Conservation (phyloP, 1,140 invertebrate species). For the Calosoma granatense region DNA sequence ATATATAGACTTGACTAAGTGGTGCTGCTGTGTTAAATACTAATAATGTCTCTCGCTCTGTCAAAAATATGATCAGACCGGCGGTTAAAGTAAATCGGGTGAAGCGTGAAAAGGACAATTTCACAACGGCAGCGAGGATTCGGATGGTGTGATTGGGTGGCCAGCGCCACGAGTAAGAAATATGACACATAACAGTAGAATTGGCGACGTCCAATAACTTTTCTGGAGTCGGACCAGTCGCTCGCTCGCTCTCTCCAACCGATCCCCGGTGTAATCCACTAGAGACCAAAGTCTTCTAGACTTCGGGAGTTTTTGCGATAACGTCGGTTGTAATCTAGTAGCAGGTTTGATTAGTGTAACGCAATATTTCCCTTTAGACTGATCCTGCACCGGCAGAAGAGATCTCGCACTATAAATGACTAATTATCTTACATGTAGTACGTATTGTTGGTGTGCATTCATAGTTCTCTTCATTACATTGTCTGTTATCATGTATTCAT, state of each 20-base stretch:
- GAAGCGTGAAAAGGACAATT: neutral
- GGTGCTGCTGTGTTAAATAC: no score
- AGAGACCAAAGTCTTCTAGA: conserved; percentile 23
- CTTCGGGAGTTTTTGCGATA: conserved; percentile 26
- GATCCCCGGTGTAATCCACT: conserved; percentile 25
- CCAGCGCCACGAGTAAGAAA: conserved; percentile 13
- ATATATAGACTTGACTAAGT: no score
- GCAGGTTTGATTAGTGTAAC: conserved; percentile 22
- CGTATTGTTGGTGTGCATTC: no score
- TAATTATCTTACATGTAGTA: no score
- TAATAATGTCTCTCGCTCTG: no score
- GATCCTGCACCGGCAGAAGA: no score
- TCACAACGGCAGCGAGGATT: conserved; percentile 14
- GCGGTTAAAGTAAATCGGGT: no score
- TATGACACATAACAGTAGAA: conserved; percentile 24
- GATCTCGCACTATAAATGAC: no score
- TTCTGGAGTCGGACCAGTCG: conserved; percentile 18
- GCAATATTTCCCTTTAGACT: neutral
- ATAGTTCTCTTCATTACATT: no score
- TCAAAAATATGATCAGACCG: no score
- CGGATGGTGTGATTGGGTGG: neutral
- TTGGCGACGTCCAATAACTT: conserved; percentile 25
- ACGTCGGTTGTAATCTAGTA: conserved; percentile 28
- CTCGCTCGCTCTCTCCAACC: no score
- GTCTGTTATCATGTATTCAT: no score